Base-by-base conservation (phyloP, 2,797 vertebrate genomes). In the Picus viridis region DNA sequence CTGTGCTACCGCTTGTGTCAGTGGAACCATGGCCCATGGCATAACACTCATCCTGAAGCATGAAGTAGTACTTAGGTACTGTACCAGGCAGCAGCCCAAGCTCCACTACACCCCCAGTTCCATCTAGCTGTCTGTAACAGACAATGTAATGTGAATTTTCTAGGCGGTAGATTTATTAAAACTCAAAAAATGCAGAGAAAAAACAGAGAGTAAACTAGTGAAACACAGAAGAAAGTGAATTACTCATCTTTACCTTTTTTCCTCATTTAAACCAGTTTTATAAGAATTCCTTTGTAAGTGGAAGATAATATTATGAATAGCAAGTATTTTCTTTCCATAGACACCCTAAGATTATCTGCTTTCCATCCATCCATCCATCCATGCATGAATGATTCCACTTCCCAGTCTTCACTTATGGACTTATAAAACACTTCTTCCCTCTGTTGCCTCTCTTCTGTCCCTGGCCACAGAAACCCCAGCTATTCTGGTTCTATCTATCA, bases 11-110 rank as follows among this genome's bases (percentile, higher is more conserved):
- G 30, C 3, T 3, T 49, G 18, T 45, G n/a, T 47, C 47, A 62
- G 18, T 17, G 43, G 41, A 72, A 3, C 17, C 11, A 8, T 23
- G 32, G 10, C 0, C 0, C 5, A 3, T 11, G 23, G 3, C 34
- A 26, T 16, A 63, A 12, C 8, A 62, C 13, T 7, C 22, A 61
- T 39, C 34, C 27, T 19, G 9, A 34, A 29, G 7, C 5, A 26
- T 4, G 3, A 43, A 2, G 6, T 45, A 5, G 10, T 74, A 19
- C 6, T 62, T 16, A 67, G 17, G 7, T 83, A 63, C 6, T 51
- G 29, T 73, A 20, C 3, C 2, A 26, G 16, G n/a, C 6, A 74
- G 29, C 45, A 83, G 4, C 12, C 18, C 1, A 3, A 58, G 16
- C 1, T 74, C 34, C 7, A 6, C 32, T 76, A 30, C 6, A 39